These are phyloP conservation scores for Drosophila emarginata DNA, from an alignment of 2,888 invertebrate species.

Conservation along the genomic window DNA sequence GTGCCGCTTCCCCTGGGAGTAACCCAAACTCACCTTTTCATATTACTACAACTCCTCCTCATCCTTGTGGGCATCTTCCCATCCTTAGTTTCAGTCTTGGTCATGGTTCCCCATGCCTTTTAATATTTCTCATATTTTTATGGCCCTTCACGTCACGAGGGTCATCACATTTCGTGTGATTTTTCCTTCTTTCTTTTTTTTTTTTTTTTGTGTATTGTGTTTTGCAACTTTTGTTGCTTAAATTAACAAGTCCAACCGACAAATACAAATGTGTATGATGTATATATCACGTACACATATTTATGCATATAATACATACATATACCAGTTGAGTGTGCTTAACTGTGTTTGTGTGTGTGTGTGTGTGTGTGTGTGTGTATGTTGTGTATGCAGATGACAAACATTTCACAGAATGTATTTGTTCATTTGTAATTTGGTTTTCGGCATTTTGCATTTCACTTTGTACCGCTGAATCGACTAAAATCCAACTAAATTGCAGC, in stretches of 20 bases:
- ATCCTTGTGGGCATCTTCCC: slow-evolving; percentile 23
- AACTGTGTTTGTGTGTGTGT: slow-evolving; percentile 22
- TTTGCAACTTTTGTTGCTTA: slow-evolving; percentile 68
- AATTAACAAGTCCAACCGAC: slow-evolving; percentile 60
- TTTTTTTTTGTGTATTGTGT: slow-evolving; percentile 30
- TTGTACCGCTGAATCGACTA: slow-evolving; percentile 38
- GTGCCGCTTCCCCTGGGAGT: slow-evolving; percentile 67
- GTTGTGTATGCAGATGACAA: slow-evolving; percentile 40
- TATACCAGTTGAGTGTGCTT: slow-evolving; percentile 16
- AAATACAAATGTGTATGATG: slow-evolving; percentile 7
- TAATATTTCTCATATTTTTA: slow-evolving; percentile 75
- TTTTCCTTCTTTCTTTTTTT: slow-evolving; percentile 29
- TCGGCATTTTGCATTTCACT: slow-evolving; percentile 46
- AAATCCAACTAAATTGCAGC: slow-evolving; percentile 60
- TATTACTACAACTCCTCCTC: not conserved
- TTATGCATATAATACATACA: not conserved
- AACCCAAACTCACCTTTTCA: slow-evolving; percentile 8
- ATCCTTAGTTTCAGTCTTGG: slow-evolving; percentile 36
- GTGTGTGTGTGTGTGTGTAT: slow-evolving; percentile 10
- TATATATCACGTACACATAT: slow-evolving; percentile 1
- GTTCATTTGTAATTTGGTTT: slow-evolving; percentile 50
- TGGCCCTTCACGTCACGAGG: slow-evolving; percentile 45
- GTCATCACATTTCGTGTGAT: slow-evolving; percentile 68
- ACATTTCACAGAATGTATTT: slow-evolving; percentile 52
- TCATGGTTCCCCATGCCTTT: slow-evolving; percentile 59